Evolutionary conservation across 2,113 vertebrate genomes (phyloP).

Genomic region (Apodemus sylvaticus): DNA sequence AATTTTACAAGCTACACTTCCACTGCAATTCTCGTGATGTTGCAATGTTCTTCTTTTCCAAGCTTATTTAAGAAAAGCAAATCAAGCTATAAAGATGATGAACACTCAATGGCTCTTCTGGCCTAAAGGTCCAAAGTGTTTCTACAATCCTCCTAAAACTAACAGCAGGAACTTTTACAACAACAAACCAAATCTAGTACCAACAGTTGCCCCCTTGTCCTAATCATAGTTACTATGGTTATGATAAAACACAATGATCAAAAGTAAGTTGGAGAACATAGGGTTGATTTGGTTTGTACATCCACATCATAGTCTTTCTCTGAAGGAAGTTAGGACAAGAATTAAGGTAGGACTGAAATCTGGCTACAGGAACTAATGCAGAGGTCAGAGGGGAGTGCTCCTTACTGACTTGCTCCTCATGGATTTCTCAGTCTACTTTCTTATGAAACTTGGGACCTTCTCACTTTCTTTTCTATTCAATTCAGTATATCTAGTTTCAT

Average conservation of each 20-base stretch:
- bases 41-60: background rate
- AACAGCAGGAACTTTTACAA: background rate
- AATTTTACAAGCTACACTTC: background rate
- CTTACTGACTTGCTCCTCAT: background rate
- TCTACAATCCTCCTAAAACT: background rate
- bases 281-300: background rate
- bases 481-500: too few relatives aligned
- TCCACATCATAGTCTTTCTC: background rate
- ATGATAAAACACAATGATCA: background rate
- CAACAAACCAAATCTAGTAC: background rate
- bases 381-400: background rate
- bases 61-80: too few relatives aligned
- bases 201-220: background rate
- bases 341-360: background rate
- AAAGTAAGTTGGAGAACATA: too few relatives aligned
- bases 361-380: too few relatives aligned
- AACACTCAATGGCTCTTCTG: background rate
- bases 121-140: background rate
- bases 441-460: background rate
- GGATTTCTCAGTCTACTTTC: too few relatives aligned
- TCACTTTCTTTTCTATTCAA: too few relatives aligned
- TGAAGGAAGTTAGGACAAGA: background rate
- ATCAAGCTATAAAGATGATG: background rate
- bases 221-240: background rate
- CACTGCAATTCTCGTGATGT: background rate